These are phyloP conservation scores for Anthopleura sola DNA, from an alignment of 64 coral and sea anemone genomes.

Conservation along the genomic window DNA sequence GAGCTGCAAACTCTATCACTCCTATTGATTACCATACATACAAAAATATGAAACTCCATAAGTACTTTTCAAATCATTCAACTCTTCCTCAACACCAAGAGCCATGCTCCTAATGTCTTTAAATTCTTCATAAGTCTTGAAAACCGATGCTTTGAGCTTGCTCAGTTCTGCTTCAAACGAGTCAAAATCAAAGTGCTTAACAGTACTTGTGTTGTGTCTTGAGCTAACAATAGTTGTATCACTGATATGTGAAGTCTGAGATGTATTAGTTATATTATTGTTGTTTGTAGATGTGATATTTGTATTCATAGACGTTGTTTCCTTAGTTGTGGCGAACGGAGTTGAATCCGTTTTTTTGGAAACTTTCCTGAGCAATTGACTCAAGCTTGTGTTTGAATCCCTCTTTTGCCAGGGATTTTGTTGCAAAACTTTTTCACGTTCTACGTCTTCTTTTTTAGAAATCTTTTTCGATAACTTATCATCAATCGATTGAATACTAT, in stretches of 20 bases:
- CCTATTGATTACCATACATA: neutral
- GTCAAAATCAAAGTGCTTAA: neutral
- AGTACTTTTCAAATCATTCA: neutral
- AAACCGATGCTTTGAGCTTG: neutral
- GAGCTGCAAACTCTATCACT: too few relatives aligned
- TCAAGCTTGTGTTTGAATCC: too few relatives aligned
- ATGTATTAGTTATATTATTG: too few relatives aligned
- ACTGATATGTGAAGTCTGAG: too few relatives aligned
- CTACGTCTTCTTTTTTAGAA: neutral
- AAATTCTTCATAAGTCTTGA: constrained; percentile 7
- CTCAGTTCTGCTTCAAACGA: neutral
- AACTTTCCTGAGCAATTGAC: neutral
- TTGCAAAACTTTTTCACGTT: neutral
- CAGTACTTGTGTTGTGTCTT: neutral
- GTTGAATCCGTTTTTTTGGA: neutral
- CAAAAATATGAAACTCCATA: neutral
- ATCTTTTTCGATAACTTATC: neutral
- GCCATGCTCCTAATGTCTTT: neutral
- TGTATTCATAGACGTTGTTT: neutral
- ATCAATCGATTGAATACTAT: neutral
- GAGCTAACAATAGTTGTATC: too few relatives aligned
- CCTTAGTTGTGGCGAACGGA: neutral
- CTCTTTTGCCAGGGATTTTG: neutral
- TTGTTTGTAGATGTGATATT: too few relatives aligned
- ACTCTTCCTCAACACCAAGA: neutral